Base-by-base conservation (phyloP, 2,113 vertebrate species). In the Craseonycteris thonglongyai region DNA sequence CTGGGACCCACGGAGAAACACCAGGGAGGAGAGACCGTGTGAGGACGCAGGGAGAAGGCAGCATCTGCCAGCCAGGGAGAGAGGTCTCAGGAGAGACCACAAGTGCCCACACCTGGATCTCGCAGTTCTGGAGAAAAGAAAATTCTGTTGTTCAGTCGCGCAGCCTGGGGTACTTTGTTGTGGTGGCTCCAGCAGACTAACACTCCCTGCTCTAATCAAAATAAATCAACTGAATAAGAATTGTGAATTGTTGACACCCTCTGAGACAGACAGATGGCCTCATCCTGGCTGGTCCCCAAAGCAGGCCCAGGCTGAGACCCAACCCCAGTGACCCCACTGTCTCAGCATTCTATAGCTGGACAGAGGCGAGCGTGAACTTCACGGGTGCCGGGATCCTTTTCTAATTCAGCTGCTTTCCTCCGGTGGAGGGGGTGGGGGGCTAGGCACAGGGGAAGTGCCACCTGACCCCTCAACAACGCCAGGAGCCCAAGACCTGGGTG, bases 131-230 rank as follows among this genome's bases (percentile, higher is more conserved):
- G 45, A 51, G 56, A 85, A 58, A 42, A 49, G 7, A 6, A 1
- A n/a, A 0, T 2, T 28, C 76, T 30, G 47, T 6, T 49, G 54
- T 16, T 19, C 15, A 24, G 65, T 15, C 0, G 0, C 42, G 22
- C 11, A 0, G 45, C 42, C 16, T 54, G 59, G 6, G 38, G 51
- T 2, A 5, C 38, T 56, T 26, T 3, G 66, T 78, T 10, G 0
- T 0, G 3, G 51, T 4, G 14, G 66, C 35, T 35, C 72, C 6
- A 35, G 79, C 42, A 74, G 26, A 51, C 0, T 0, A 6, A 45
- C 6, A 33, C 56, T 7, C 22, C 15, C 18, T 2, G 18, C 66
- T 54, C 71, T 38, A 6, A 33, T 4, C 28, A 38, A 38, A 61
- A 49, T 11, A 33, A 79, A n/a, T 51, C 75, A 38, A 7, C 12